Evolutionary conservation across 1,140 invertebrate genomes (phyloP).

Genomic region (Drosophila watanabei): DNA sequence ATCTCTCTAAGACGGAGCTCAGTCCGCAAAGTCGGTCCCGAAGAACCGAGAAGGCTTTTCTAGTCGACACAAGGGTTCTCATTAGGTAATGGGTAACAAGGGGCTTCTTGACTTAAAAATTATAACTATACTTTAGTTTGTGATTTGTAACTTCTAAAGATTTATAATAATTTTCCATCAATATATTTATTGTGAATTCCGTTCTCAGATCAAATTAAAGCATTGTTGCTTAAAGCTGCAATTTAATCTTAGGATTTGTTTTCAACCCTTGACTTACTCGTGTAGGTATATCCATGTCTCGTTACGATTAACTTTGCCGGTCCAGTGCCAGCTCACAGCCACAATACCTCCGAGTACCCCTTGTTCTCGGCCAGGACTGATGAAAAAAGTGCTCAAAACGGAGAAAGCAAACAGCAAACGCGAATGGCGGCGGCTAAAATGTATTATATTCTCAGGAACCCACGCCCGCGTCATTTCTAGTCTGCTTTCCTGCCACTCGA

Average conservation of each 20-base stretch:
- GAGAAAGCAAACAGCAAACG: constrained; percentile 78
- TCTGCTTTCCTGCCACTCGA: constrained; percentile 44
- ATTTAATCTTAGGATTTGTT: neutral
- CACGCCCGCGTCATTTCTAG: constrained; percentile 47
- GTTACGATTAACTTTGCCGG: neutral
- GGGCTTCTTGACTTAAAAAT: neutral
- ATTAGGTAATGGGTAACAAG: neutral
- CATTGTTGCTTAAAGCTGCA: neutral
- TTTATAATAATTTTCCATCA: too few species aligned
- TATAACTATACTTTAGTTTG: too few species aligned
- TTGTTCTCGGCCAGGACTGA: constrained; percentile 15
- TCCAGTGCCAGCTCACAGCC: constrained; percentile 12
- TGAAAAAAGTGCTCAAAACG: constrained; percentile 34
- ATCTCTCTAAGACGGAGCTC: constrained; percentile 39
- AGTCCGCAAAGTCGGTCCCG: constrained; percentile 32
- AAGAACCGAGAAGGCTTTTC: constrained; percentile 8
- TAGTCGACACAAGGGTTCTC: constrained; percentile 27
- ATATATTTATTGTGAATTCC: neutral
- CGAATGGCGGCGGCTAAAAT: constrained; percentile 71
- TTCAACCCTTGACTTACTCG: neutral
- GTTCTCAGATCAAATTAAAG: too few species aligned
- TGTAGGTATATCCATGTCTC: neutral
- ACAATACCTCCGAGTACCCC: constrained; percentile 31
- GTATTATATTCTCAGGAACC: constrained; percentile 73
- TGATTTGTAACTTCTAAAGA: neutral